Conservation (phyloP, 2,888 invertebrate species). For the Cantharis rufa region DNA sequence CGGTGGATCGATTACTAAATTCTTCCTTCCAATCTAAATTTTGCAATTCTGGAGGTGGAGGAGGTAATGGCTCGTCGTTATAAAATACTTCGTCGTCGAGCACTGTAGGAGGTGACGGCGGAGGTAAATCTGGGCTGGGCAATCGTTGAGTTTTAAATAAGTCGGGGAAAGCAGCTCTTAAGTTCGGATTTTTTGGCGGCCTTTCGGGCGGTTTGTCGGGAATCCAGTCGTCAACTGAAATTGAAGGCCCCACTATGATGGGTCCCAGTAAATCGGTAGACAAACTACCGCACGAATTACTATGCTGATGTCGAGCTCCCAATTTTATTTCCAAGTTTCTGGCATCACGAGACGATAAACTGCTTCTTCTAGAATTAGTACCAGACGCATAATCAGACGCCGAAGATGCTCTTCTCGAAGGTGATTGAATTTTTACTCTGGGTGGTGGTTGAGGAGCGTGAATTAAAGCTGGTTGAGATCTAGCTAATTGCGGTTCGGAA, state of each 20-base stretch:
- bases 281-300: slow-evolving; percentile 64
- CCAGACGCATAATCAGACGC: slow-evolving; percentile 69
- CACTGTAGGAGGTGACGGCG: slow-evolving; percentile 66
- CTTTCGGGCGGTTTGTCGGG: slow-evolving; percentile 77
- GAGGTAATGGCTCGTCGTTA: slow-evolving; percentile 68
- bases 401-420: slow-evolving; percentile 66
- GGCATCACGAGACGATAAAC: slow-evolving; percentile 48
- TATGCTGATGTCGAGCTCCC: slow-evolving; percentile 59
- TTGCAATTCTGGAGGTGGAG: slow-evolving; percentile 64
- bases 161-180: slow-evolving; percentile 58
- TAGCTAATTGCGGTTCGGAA: slow-evolving; percentile 63
- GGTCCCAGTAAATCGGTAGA: slow-evolving; percentile 64
- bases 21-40: slow-evolving; percentile 46
- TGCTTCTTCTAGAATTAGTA: slow-evolving; percentile 54
- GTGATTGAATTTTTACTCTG: slow-evolving; percentile 53
- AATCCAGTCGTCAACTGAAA: slow-evolving; percentile 70
- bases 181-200: slow-evolving; percentile 77
- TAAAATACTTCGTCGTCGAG: slow-evolving; percentile 63
- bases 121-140: slow-evolving; percentile 65
- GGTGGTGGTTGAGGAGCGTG: slow-evolving; percentile 53
- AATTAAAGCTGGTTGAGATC: slow-evolving; percentile 41
- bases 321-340: slow-evolving; percentile 46
- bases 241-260: slow-evolving; percentile 65
- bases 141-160: slow-evolving; percentile 58
- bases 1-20: slow-evolving; percentile 44